Conservation (phyloP, 2,888 invertebrate species). For the Pollenia amentaria region DNA sequence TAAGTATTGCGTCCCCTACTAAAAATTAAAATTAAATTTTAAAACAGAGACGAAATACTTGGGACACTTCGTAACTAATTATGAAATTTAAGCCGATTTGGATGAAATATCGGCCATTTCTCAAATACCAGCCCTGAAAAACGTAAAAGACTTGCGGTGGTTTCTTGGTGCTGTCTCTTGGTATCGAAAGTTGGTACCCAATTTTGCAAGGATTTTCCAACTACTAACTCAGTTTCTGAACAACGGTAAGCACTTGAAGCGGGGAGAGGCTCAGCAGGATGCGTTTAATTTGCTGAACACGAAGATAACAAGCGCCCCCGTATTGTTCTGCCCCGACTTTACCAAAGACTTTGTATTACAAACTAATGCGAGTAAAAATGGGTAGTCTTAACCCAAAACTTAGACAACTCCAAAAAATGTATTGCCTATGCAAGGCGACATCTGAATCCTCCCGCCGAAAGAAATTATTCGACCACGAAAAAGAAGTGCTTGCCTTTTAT, state of each 20-base stretch:
- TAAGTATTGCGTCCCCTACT: too few relatives aligned
- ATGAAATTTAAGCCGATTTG: too few relatives aligned
- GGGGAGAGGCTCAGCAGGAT: not conserved
- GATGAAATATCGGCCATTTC: too few relatives aligned
- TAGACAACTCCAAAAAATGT: too few relatives aligned
- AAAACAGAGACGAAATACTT: too few relatives aligned
- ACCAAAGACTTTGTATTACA: not conserved
- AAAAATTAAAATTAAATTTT: too few relatives aligned
- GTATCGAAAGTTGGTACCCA: conserved; percentile 25
- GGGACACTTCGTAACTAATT: too few relatives aligned
- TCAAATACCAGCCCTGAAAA: too few relatives aligned
- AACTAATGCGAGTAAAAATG: conserved; percentile 6
- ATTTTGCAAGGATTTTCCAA: conserved; percentile 16
- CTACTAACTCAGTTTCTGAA: conserved; percentile 15
- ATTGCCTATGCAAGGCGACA: too few relatives aligned
- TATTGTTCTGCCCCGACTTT: conserved; percentile 33
- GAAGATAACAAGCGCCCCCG: conserved; percentile 29
- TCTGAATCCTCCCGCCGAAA: too few relatives aligned
- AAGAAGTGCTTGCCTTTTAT: too few relatives aligned
- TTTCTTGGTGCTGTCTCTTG: conserved; percentile 18
- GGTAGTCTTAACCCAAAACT: not conserved
- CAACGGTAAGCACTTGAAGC: conserved; percentile 20
- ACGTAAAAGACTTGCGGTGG: not conserved
- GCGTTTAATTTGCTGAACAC: conserved; percentile 17
- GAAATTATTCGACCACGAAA: too few relatives aligned